Conservation (phyloP, 2,888 invertebrate genomes). For the Crepidodera aurea region DNA sequence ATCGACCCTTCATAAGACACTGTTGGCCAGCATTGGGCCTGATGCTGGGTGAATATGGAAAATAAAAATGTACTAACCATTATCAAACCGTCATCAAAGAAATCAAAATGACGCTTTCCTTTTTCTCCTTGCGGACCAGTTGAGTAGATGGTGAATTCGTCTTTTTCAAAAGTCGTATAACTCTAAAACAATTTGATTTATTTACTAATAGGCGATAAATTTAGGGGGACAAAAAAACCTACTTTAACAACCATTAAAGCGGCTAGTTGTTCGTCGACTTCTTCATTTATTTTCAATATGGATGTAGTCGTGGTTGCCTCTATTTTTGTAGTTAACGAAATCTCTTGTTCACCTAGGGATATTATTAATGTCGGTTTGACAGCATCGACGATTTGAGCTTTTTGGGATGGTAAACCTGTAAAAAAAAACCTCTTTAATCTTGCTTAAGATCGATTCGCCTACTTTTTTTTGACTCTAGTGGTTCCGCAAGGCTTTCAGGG, state of each 20-base stretch:
- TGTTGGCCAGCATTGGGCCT: no score
- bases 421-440: no score
- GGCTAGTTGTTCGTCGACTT: conserved; percentile 42
- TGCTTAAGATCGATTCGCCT: no score
- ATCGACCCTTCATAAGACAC: no score
- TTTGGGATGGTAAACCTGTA: conserved; percentile 42
- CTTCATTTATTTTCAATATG: conserved; percentile 33
- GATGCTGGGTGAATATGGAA: no score
- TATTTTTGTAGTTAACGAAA: conserved; percentile 33
- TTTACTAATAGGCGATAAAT: no score
- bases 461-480: no score
- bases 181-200: conserved; percentile 16
- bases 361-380: conserved; percentile 41
- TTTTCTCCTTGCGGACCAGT: conserved; percentile 33
- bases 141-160: conserved; percentile 35
- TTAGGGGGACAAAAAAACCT: no score
- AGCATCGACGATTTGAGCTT: conserved; percentile 37
- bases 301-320: conserved; percentile 31
- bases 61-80: no score
- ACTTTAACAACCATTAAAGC: conserved; percentile 42
- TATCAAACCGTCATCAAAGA: conserved; percentile 34
- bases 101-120: conserved; percentile 38
- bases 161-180: background rate
- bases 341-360: conserved; percentile 33
- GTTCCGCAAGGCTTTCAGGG: no score